Percentiles rank a stretch among this genome's conserved stretches.
These are phyloP conservation scores for Orthonevra nobilis DNA, from an alignment of 2,888 invertebrate species.

Conservation along the genomic window DNA sequence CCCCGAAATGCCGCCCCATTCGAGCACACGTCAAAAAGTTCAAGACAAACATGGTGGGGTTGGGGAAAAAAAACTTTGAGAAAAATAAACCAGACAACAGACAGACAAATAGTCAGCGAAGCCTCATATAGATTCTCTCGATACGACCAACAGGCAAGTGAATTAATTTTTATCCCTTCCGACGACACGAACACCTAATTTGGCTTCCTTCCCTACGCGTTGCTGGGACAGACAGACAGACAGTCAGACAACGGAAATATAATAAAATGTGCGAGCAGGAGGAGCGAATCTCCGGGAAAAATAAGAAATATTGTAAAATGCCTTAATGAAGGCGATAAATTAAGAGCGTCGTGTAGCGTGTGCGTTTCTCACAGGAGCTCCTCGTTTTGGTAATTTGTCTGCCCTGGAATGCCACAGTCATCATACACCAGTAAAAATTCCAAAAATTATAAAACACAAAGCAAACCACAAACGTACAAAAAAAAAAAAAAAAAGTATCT, in stretches of 20 bases:
- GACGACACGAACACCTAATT: constrained; percentile 56
- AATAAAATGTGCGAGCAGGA: constrained; percentile 36
- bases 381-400: constrained; percentile 25
- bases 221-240: not conserved
- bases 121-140: too few species aligned
- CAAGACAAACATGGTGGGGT: too few species aligned
- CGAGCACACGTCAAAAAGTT: constrained; percentile 53
- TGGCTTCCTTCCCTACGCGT: constrained; percentile 18
- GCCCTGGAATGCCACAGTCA: not conserved
- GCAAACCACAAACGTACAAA: constrained; percentile 1
- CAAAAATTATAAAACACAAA: not conserved
- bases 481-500: constrained; percentile 15
- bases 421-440: constrained; percentile 4
- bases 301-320: constrained; percentile 58
- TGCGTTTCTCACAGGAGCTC: constrained; percentile 1
- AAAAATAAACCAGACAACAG: constrained; percentile 51
- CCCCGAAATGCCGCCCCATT: too few species aligned
- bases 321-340: constrained; percentile 62
- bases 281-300: constrained; percentile 3
- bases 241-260: constrained; percentile 20
- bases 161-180: constrained; percentile 58
- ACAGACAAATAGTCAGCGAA: constrained; percentile 42
- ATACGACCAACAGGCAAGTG: too few species aligned
- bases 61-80: constrained; percentile 21
- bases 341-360: constrained; percentile 23